These are phyloP conservation scores for Ormyrus rosae DNA, from an alignment of 2,888 invertebrate genomes.

Conservation along the genomic window DNA sequence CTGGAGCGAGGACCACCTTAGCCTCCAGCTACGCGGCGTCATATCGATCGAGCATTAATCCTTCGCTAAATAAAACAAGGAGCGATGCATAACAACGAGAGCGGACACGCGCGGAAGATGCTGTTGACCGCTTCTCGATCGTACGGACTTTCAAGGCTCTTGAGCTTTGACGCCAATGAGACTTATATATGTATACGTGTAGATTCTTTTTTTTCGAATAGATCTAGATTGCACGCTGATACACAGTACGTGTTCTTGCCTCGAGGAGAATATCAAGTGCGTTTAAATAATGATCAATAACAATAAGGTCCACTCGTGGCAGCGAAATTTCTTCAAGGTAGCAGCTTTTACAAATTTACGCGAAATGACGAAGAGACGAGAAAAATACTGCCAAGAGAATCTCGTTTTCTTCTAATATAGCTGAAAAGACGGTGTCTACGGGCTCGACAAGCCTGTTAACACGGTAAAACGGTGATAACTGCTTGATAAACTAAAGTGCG, in stretches of 20 bases:
- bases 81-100: constrained; percentile 35
- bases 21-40: constrained; percentile 37
- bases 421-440: too few species aligned
- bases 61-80: constrained; percentile 29
- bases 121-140: constrained; percentile 13
- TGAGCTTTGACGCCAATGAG: constrained; percentile 9
- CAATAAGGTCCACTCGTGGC: neutral
- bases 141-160: constrained; percentile 26
- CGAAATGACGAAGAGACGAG: too few species aligned
- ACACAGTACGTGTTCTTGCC: neutral
- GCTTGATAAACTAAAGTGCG: too few species aligned
- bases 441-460: too few species aligned
- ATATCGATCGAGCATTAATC: neutral
- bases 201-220: constrained; percentile 13
- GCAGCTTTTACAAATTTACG: too few species aligned
- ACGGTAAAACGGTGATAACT: too few species aligned
- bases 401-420: too few species aligned
- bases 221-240: constrained; percentile 32
- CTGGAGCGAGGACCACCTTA: constrained; percentile 45
- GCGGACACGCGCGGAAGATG: constrained; percentile 44
- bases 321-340: too few species aligned
- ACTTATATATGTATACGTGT: too few species aligned
- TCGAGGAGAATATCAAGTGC: neutral
- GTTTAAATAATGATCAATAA: constrained; percentile 39
- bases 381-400: too few species aligned